Evolutionary conservation across 2,113 vertebrate genomes (phyloP), one percentile per base, ranked within the genome.

Genomic region (Phalacrocorax brasilianus): DNA sequence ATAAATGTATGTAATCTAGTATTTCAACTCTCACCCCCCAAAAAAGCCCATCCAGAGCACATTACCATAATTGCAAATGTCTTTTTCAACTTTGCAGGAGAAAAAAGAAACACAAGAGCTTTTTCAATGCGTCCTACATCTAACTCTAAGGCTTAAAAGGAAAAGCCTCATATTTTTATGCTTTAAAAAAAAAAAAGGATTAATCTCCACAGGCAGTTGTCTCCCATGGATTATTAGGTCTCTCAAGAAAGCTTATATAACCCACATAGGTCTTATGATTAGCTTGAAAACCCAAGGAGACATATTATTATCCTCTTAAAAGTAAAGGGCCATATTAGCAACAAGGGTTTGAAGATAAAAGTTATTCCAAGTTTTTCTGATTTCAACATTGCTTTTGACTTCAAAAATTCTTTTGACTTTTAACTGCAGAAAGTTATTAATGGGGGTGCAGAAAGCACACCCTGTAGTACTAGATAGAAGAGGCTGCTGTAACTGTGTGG

Each of bases 241-340:
- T 96, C 95, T 94, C 81, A 94, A 92, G 94, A 93, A 85, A 94
- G 70, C 89, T 96, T 96, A 94, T 68, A 33, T 76, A 95, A 96
- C 81, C 56, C 74, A 75, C 68, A 92, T 6, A 89, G 77, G 56
- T 91, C 73, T 95, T 81, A 71, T 59, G 79, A 93, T 85, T 87
- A 92, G 91, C 84, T 88, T 88, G 74, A 91, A 92, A 95, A 95
- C 77, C 53, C 91, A 91, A 95, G 84, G 52, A 97, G 92, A 92
- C 61, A 35, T 14, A 76, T 81, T 81, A 92, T 95, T 65, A 93
- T 77, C 87, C 61, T 94, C 93, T 86, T 93, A 87, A 92, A 95
- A 97, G 85, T 75, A 71, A 93, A 77, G 50, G 27, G 33, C 47
- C 76, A 35, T 56, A 88, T 89, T 88, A 84, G 53, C 76, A 95